Base-by-base conservation (phyloP, 2,888 invertebrate species). In the Poecilus cupreus region DNA sequence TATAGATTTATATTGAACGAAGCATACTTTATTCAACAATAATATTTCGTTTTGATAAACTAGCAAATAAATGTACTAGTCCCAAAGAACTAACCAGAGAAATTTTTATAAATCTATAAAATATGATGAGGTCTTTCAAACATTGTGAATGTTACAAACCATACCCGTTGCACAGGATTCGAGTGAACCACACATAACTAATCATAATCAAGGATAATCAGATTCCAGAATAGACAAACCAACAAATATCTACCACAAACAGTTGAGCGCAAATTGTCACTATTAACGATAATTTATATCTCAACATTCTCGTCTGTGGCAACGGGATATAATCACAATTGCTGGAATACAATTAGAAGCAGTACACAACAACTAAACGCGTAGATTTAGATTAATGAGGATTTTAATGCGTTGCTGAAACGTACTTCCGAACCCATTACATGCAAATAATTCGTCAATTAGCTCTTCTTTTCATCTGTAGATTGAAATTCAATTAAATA, bases 251-350 rank as follows among this genome's bases (percentile, higher is more conserved):
- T 26, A 26, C n/a, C 60, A 60, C n/a, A 60, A 60, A 60, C 60
- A 60, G 60, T 60, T 60, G 26, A 60, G 26, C 26, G 60, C 60
- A 26, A 60, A 60, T 60, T 60, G 60, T 60, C 60, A 60, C 60
- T 60, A 60, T 60, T 60, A 60, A 60, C 13, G 60, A 60, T 60
- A 60, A 60, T 60, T 60, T 60, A 60, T 60, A 60, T 60, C 60
- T 60, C 60, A 26, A 26, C 60, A 60, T 60, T 24, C 60, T 43
- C 43, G n/a, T 43, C 43, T 26, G 60, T 13, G n/a, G 26, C 60
- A 54, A 22, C 54, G 20, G 54, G 20, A 2, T 22, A 54, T 8
- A 18, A 22, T 22, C 20, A 13, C 60, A 60, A 26, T 26, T 26
- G 24, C 24, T 26, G 13, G 60, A 24, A 60, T 26, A 60, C 60